Conservation (phyloP, 1,140 invertebrate species). For the Lepidurus arcticus region DNA sequence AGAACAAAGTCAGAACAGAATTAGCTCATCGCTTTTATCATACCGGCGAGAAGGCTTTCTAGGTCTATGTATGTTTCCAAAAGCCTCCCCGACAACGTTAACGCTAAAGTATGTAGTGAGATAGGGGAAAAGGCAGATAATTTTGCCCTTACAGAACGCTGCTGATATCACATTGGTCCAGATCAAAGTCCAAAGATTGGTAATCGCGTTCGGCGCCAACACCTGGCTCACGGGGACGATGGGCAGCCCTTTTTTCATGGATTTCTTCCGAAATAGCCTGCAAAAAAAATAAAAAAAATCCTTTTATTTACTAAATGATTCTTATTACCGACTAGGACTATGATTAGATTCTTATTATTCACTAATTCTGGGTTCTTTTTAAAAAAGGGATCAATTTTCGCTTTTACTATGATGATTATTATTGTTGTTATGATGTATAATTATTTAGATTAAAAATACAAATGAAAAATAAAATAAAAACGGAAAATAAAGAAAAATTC, state of each 20-base stretch:
- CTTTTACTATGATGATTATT: too few relatives aligned
- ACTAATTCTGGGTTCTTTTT: too few relatives aligned
- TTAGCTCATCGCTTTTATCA: too few relatives aligned
- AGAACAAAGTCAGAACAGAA: not conserved
- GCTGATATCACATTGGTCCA: constrained; percentile 34
- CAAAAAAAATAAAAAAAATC: not conserved
- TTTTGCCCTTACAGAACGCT: constrained; percentile 29
- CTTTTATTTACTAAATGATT: not conserved
- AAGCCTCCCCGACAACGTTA: too few relatives aligned
- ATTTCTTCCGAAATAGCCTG: constrained; percentile 55
- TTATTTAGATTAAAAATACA: too few relatives aligned
- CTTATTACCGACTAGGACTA: too few relatives aligned
- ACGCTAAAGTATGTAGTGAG: not conserved
- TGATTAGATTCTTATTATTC: too few relatives aligned
- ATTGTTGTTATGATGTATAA: too few relatives aligned
- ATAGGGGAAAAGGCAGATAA: not conserved
- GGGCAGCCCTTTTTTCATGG: constrained; percentile 42
- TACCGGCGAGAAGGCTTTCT: too few relatives aligned
- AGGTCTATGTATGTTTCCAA: too few relatives aligned
- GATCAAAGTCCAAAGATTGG: constrained; percentile 32
- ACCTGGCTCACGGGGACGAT: constrained; percentile 64
- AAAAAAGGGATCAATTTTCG: too few relatives aligned
- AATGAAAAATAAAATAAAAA: too few relatives aligned
- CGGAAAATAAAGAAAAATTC: not conserved
- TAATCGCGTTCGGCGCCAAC: constrained; percentile 68